Evolutionary conservation across 92 coral and sea anemone species (phyloP), one percentile per base, ranked within the genome.

Genomic region (Muricea muricata): DNA sequence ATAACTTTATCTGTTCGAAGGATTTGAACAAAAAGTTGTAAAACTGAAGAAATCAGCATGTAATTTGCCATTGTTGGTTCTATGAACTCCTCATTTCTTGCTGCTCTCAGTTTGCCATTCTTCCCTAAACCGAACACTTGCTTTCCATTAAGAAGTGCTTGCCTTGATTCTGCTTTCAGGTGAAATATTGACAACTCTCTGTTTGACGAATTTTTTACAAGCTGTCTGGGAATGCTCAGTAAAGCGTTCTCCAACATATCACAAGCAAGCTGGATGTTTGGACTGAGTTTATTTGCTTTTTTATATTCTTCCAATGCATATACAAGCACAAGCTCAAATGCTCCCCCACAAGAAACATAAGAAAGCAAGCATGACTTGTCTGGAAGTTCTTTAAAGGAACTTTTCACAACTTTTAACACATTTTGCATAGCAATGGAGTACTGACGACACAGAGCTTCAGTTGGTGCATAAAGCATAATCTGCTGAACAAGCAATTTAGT

Each of bases 401-500:
- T 93, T 40, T 76, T 84, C 15, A 97, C 47, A 58, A 77, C 83
- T 75, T 94, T 94, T 24, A 97, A 58, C 8, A 94, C 92, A 82
- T 83, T 87, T 41, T 79, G 79, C 32, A 97, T 89, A 55, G 94
- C 93, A 84, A 92, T 79, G 41, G 80, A 78, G 75, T 89, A 89
- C 65, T 94, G 99, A 10, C 66, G 89, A 50, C 98, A 89, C 47
- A 97, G 60, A 0, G 93, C 92, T 41, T 90, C 91, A 26, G 89
- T 85, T 84, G 99, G 98, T 30, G 93, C 93, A 86, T 89, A 90
- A 29, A 97, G 89, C 29, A 94, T 30, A 17, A 97, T 81, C 57
- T 83, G 87, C 70, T 84, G 78, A 21, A 91, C 84, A 14, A 37
- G 4, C 23, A 48, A n/a, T 1, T 54, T 42, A 52, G n/a, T 39